Percentiles rank a stretch among this genome's conserved stretches.
These are phyloP conservation scores for Apodemia mormo DNA, from an alignment of 2,888 invertebrate genomes.

Conservation along the genomic window DNA sequence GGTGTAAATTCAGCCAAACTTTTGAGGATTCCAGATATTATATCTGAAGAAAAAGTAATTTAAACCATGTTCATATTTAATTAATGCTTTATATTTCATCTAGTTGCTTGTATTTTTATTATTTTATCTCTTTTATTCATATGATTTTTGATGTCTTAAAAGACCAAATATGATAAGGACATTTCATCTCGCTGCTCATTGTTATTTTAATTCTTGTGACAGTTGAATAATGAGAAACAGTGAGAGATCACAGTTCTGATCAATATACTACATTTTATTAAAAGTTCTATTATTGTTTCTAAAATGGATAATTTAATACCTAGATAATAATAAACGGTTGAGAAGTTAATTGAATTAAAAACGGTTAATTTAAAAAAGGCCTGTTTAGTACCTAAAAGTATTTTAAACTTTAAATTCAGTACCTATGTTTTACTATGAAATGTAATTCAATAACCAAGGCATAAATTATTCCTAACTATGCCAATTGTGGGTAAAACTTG, in stretches of 20 bases:
- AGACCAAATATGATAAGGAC: no score
- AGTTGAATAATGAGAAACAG: no score
- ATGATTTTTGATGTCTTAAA: no score
- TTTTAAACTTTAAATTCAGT: not conserved
- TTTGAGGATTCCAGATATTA: no score
- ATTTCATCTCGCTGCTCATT: no score
- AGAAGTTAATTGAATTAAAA: not conserved
- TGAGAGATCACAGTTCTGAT: no score
- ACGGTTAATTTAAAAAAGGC: not conserved
- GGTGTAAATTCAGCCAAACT: no score
- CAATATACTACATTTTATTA: not conserved
- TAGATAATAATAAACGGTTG: not conserved
- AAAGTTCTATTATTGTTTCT: not conserved
- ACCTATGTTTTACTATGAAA: not conserved
- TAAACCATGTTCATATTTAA: not conserved
- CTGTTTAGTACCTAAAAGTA: not conserved
- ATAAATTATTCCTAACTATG: conserved; percentile 5
- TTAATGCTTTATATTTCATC: not conserved
- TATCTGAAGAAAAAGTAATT: no score
- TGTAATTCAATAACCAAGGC: not conserved
- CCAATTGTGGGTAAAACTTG: not conserved
- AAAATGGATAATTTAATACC: not conserved
- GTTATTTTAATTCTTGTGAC: no score
- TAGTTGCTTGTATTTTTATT: not conserved
- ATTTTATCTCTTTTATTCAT: no score